Base-by-base conservation (phyloP, 2,888 invertebrate genomes). In the Ectemnius cavifrons region DNA sequence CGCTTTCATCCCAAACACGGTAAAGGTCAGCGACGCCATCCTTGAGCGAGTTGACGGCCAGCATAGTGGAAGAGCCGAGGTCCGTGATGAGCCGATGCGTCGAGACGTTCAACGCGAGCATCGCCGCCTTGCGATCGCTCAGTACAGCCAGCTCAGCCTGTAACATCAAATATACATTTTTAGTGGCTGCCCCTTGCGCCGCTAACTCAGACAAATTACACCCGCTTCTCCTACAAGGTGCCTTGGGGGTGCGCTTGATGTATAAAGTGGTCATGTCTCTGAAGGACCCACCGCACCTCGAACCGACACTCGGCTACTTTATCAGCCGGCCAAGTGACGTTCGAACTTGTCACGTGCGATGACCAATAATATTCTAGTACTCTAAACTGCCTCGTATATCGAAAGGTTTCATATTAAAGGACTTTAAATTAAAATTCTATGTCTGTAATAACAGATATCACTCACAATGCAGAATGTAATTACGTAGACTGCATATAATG, bases 1-100 rank as follows among this genome's bases (percentile, higher is more conserved):
- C 94, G 5, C 94, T 93, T 71, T 94, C 94, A 84, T 95, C 94
- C 94, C 95, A 95, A 18, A 94, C 92, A 6, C 94, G 92, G 82
- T 95, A 93, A 78, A 96, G 91, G 63, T 94, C 93, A 37, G 94
- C 92, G 72, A 96, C 92, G 71, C 94, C 94, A 28, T 93, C 92
- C 77, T 95, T 94, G 78, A 96, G 91, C 0, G 93, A 92, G 27
- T 91, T 87, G 73, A 91, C 91, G 67, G 91, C 90, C 77, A 90
- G 86, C 71, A 88, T 83, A 45, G 92, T 83, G 88, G 92, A 80
- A 90, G 92, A 86, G 91, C 93, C 86, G 89, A 93, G 89, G 92
- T 94, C 79, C 88, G 93, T 91, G 81, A 91, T 89, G 85, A 86
- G 93, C 90, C 91, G 92, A 91, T 92, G 94, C 89, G 84, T 93